Percentiles rank a stretch among this genome's conserved stretches.
phyloP scores from a whole-genome alignment of 1,140 invertebrate species.

The Caerostris darwini region DNA sequence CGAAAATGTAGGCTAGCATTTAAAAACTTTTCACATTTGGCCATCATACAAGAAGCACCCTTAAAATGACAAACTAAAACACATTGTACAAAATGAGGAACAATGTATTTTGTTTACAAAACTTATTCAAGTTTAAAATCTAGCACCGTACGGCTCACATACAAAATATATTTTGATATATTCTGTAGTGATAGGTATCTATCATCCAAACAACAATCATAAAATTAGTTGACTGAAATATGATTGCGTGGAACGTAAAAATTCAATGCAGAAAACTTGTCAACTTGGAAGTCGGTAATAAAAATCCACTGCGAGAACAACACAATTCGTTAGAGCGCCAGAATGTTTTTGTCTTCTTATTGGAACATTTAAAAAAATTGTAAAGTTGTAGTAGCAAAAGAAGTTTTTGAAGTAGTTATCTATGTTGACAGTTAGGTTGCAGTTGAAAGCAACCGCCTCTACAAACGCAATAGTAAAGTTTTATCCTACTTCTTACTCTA shows the following conservation, averaged over 20 bases:
- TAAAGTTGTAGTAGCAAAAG: neutral
- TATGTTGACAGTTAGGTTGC: neutral
- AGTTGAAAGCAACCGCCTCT: neutral
- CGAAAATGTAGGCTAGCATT: conserved; percentile 40
- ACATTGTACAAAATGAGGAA: neutral
- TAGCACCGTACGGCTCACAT: neutral
- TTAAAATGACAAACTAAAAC: neutral
- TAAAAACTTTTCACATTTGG: neutral
- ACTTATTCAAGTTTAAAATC: neutral
- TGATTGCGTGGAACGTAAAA: neutral
- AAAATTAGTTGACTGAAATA: neutral
- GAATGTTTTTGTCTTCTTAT: neutral
- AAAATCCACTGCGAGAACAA: neutral
- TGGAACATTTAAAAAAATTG: neutral
- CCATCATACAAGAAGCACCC: conserved; percentile 29
- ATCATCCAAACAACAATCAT: neutral
- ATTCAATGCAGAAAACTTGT: neutral
- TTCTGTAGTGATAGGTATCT: conserved; percentile 19
- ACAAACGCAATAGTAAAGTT: neutral
- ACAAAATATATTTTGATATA: conserved; percentile 36
- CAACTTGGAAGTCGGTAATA: neutral
- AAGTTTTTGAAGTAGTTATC: neutral
- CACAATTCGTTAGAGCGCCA: neutral
- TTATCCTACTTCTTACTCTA: neutral
- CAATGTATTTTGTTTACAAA: neutral